Percentiles rank a stretch among this genome's conserved stretches.
Evolutionary conservation across 2,888 invertebrate genomes (phyloP).

Genomic region (Eulithis testata): DNA sequence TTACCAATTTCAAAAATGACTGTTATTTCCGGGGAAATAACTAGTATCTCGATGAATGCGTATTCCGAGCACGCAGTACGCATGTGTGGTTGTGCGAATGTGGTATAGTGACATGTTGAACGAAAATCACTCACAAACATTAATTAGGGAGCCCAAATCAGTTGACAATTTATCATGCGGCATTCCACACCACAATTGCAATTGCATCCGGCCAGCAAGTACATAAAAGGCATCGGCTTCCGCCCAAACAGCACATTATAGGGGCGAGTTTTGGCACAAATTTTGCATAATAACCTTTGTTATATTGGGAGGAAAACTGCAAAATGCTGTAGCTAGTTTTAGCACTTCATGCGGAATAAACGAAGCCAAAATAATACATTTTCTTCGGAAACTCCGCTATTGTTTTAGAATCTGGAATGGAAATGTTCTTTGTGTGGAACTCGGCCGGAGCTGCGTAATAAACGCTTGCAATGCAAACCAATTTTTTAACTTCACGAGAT

Average conservation of each 20-base stretch:
- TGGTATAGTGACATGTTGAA: slow-evolving; percentile 32
- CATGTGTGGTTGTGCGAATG: neutral
- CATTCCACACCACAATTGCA: slow-evolving; percentile 62
- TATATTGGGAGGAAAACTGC: slow-evolving; percentile 58
- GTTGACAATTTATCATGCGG: slow-evolving; percentile 65
- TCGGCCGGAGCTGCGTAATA: slow-evolving; percentile 18
- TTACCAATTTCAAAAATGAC: slow-evolving; percentile 19
- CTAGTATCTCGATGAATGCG: neutral
- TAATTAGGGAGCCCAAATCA: slow-evolving; percentile 66
- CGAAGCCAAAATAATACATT: slow-evolving; percentile 44
- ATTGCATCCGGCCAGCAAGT: slow-evolving; percentile 63
- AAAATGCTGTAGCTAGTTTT: slow-evolving; percentile 47
- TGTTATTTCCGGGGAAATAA: neutral
- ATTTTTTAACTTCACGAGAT: slow-evolving; percentile 8
- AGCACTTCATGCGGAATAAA: slow-evolving; percentile 43
- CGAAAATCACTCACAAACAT: slow-evolving; percentile 54
- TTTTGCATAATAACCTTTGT: slow-evolving; percentile 72
- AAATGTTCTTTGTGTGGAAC: slow-evolving; percentile 19
- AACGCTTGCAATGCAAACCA: slow-evolving; percentile 12
- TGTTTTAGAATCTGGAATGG: slow-evolving; percentile 26
- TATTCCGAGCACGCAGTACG: neutral
- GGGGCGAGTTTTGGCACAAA: slow-evolving; percentile 71
- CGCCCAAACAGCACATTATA: slow-evolving; percentile 62
- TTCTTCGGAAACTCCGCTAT: slow-evolving; percentile 32
- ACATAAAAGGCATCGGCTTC: slow-evolving; percentile 66